A percentile compares a stretch with the other conserved stretches of the same genome.
Evolutionary conservation across 2,113 vertebrate species (phyloP).

Genomic region (Bostrychus sinensis): DNA sequence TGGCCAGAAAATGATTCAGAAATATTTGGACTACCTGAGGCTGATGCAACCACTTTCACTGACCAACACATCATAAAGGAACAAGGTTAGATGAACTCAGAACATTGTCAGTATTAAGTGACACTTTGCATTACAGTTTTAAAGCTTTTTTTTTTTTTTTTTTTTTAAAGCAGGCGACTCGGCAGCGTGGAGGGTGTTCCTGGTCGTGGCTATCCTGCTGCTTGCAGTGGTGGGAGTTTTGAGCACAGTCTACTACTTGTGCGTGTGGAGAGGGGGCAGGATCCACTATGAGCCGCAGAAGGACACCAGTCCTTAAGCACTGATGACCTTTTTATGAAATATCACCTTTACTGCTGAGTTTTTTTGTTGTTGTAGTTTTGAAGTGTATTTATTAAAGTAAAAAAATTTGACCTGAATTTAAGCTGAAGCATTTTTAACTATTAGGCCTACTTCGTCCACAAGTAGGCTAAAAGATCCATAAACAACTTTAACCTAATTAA

Average conservation of each 20-base stretch:
- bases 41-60: background rate
- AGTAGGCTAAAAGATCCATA: background rate
- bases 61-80: constrained; percentile 1
- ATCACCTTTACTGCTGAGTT: background rate
- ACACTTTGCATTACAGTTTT: background rate
- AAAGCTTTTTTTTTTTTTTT: fast-evolving
- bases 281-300: constrained; percentile 66
- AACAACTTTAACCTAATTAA: too few relatives aligned
- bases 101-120: background rate
- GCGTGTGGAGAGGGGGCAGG: constrained; percentile 77
- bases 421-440: too few relatives aligned
- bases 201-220: constrained; percentile 51
- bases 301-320: constrained; percentile 29
- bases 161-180: background rate
- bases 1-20: constrained; percentile 2
- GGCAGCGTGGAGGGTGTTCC: constrained; percentile 40
- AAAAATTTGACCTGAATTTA: background rate
- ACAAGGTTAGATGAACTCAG: constrained; percentile 24
- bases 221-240: constrained; percentile 47
- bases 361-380: background rate
- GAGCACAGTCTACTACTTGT: constrained; percentile 72
- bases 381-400: background rate
- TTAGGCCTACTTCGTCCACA: too few relatives aligned
- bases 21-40: fast-evolving
- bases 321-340: constrained; percentile 23